Evolutionary conservation across 2,113 vertebrate genomes (phyloP), one percentile per base, ranked within the genome.

Genomic region (Clarias gariepinus): DNA sequence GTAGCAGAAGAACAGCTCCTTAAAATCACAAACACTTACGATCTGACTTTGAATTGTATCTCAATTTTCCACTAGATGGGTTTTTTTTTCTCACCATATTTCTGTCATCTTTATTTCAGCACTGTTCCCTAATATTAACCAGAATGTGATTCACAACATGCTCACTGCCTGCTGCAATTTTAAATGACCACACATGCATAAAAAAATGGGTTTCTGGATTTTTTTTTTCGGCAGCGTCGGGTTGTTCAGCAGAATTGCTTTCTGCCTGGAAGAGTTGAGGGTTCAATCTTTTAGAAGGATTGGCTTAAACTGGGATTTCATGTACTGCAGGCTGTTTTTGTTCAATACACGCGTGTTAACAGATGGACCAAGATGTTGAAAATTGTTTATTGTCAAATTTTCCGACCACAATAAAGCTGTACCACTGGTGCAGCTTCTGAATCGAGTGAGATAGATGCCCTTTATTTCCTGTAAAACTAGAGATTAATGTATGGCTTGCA

Each of bases 111-210:
- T 81, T 69, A 61, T 82, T 63, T 61, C 4, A 55, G 30, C 16
- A 21, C 85, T 85, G 66, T 86, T 88, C 73, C 16, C 23, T 78
- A 57, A 71, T 55, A 41, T 83, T 83, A 30, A 57, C 64, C 61
- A 0, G 25, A 23, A 36, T 71, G 64, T 28, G 36, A 64, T 52
- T 30, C 9, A 0, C 18, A 63, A 28, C 71, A 47, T 12, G 9
- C 33, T 60, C 0, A 41, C 36, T 63, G 33, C 18, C 71, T 76
- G 71, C 57, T 77, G 71, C 71, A 85, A 21, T 85, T 85, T 63
- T 18, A 30, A 28, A 74, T 60, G 25, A 77, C 15, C 57, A 12
- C 53, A 63, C 21, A 41, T 47, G 47, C 33, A n/a, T 33, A 33
- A 23, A 60, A 28, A 33, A 33, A 25, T 12, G 82, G 52, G 47